These are phyloP conservation scores for Tricholaema leucomelas DNA, from an alignment of 2,113 vertebrate genomes.

Conservation along the genomic window DNA sequence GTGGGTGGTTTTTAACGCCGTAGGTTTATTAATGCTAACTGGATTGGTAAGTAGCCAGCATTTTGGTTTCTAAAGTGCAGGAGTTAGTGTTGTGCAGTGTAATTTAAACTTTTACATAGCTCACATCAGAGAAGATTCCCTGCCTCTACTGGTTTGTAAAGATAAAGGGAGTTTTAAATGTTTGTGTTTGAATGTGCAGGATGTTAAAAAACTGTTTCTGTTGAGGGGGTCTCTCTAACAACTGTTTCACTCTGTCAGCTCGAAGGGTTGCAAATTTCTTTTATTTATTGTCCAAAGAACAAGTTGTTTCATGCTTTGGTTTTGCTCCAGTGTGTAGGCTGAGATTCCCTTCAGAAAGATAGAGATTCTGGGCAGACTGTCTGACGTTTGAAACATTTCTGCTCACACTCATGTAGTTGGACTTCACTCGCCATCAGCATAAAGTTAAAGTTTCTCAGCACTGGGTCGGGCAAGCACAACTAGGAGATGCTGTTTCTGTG, in stretches of 20 bases:
- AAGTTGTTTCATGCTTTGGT: neutral
- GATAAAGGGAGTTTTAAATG: neutral
- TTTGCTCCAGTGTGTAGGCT: neutral
- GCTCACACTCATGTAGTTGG: fast-evolving
- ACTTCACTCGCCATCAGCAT: neutral
- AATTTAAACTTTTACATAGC: neutral
- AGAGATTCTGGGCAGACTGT: neutral
- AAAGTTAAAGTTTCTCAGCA: neutral
- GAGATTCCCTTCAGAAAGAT: neutral
- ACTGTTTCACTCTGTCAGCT: neutral
- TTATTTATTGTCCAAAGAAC: neutral
- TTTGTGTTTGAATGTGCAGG: neutral
- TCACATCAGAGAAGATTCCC: neutral
- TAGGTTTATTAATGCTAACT: neutral
- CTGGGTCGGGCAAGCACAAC: neutral
- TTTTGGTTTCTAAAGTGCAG: neutral
- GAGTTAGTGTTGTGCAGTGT: neutral
- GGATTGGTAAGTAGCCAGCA: conserved; percentile 1
- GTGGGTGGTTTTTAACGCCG: neutral
- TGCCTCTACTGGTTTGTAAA: neutral
- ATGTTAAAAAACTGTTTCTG: neutral
- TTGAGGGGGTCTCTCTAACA: neutral
- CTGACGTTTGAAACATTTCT: neutral
- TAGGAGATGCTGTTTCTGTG: neutral
- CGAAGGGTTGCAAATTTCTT: neutral